Percentiles rank a stretch among this genome's conserved stretches.
Conservation (phyloP, 2,888 invertebrate species). For the Leptinotarsa tumamoca region DNA sequence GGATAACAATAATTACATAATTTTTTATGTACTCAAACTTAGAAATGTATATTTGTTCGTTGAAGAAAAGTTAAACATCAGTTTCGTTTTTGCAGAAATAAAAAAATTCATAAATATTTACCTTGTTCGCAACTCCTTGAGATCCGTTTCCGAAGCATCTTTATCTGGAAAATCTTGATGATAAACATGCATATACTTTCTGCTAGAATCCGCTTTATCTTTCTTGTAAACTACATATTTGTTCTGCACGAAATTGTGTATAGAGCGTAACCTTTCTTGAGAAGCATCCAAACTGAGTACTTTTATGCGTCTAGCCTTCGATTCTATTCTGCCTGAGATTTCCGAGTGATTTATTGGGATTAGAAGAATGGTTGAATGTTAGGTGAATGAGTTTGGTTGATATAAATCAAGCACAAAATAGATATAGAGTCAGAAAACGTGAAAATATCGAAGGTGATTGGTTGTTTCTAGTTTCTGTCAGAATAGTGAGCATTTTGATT, state of each 20-base stretch:
- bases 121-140: slow-evolving; percentile 25
- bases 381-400: neutral
- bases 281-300: slow-evolving; percentile 39
- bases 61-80: neutral
- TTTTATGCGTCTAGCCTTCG: slow-evolving; percentile 40
- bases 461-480: neutral
- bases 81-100: neutral
- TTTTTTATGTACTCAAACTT: too few species aligned
- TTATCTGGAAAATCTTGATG: slow-evolving; percentile 29
- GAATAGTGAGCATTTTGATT: too few species aligned
- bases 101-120: slow-evolving; percentile 15
- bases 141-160: slow-evolving; percentile 22
- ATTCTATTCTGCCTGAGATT: slow-evolving; percentile 16
- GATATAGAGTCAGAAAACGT: neutral
- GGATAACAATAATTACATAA: too few species aligned
- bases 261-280: slow-evolving; percentile 36
- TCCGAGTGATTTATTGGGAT: slow-evolving; percentile 22
- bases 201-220: slow-evolving; percentile 33
- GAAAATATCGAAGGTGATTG: neutral
- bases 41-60: neutral
- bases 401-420: neutral
- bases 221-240: slow-evolving; percentile 42
- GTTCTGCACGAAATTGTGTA: slow-evolving; percentile 36
- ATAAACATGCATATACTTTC: slow-evolving; percentile 25
- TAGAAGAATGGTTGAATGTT: neutral